Evolutionary conservation across 2,888 invertebrate genomes (phyloP).

Genomic region (Campopleginae sp.): DNA sequence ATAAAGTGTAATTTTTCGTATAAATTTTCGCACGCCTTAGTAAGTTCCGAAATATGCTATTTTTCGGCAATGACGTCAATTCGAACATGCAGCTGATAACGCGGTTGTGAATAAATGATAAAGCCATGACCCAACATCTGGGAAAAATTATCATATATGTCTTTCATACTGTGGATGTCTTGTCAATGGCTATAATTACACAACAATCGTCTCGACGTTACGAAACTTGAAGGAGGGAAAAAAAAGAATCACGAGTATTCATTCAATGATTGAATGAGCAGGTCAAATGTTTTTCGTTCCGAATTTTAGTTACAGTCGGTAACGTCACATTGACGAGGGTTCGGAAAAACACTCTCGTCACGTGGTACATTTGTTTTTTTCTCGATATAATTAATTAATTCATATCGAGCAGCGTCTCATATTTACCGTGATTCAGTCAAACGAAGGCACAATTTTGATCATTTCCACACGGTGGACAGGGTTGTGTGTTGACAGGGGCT

Average conservation of each 20-base stretch:
- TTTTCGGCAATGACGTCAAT: neutral
- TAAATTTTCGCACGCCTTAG: neutral
- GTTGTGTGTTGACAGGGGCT: neutral
- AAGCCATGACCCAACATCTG: neutral
- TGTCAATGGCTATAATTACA: constrained; percentile 22
- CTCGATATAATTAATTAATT: neutral
- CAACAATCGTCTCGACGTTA: constrained; percentile 22
- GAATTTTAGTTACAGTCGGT: neutral
- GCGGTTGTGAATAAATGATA: neutral
- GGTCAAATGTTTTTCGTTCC: neutral
- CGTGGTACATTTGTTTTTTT: neutral
- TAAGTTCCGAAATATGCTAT: neutral
- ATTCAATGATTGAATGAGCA: neutral
- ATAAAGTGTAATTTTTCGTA: neutral
- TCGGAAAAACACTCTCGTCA: neutral
- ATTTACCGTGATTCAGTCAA: neutral
- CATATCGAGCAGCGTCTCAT: neutral
- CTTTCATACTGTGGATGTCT: neutral
- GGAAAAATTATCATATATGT: constrained; percentile 3
- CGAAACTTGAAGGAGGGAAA: constrained; percentile 3
- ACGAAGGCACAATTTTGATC: neutral
- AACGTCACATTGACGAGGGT: neutral
- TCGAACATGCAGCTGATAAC: neutral
- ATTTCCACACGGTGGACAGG: neutral
- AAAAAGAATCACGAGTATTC: neutral